Conservation (phyloP, 2,113 vertebrate species). For the Mugil cephalus region DNA sequence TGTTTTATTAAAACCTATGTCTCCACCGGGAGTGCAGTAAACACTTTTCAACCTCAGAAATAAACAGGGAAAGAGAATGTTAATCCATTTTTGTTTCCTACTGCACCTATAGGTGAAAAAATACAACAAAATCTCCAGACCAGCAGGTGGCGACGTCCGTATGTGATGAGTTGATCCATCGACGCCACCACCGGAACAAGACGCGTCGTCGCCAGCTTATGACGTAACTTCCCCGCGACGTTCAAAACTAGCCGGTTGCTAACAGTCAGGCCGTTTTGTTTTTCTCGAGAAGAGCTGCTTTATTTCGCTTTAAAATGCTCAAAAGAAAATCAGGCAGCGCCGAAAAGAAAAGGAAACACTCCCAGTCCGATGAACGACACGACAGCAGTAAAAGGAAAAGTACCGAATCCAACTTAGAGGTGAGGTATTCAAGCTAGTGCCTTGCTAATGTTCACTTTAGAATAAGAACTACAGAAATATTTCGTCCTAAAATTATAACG, state of each 20-base stretch:
- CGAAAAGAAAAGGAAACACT: slow-evolving; percentile 82
- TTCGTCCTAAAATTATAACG: no score
- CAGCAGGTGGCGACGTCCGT: slow-evolving; percentile 20
- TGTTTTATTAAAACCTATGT: no score
- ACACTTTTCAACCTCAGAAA: background rate
- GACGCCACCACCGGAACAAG: background rate
- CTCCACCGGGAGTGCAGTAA: no score
- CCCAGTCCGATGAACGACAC: slow-evolving; percentile 64
- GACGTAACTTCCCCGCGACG: slow-evolving; percentile 10
- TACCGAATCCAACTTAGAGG: slow-evolving; percentile 62
- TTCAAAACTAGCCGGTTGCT: background rate
- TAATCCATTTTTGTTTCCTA: background rate
- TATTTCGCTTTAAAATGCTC: slow-evolving; percentile 47
- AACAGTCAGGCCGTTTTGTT: background rate
- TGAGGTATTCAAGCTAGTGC: slow-evolving; percentile 15
- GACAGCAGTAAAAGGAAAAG: slow-evolving; percentile 67
- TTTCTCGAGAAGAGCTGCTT: accelerated
- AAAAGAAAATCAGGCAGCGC: slow-evolving; percentile 77
- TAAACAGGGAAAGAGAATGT: background rate
- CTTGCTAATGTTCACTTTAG: no score
- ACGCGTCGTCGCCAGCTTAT: background rate
- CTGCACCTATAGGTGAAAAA: no score
- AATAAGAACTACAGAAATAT: background rate
- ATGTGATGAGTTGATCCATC: accelerated
- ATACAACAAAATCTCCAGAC: background rate